phyloP scores from a whole-genome alignment of 2,113 vertebrate genomes.

The Casuarius casuarius region DNA sequence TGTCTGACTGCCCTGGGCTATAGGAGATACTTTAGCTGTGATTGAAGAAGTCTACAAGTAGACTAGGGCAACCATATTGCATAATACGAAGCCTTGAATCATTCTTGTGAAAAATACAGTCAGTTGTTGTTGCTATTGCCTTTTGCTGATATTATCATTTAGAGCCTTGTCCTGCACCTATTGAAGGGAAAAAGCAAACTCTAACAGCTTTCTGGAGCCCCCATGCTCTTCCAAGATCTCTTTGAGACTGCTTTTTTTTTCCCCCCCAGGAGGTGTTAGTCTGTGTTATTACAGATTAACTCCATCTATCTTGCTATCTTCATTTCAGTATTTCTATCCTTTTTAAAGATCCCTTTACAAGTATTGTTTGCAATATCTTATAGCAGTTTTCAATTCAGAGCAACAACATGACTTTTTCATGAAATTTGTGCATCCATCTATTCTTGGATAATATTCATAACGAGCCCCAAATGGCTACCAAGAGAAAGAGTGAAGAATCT shows the following conservation, averaged over 20 bases:
- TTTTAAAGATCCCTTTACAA: slow-evolving; percentile 4
- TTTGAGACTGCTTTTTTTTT: neutral
- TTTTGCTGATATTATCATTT: neutral
- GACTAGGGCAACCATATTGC: neutral
- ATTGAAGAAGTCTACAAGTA: neutral
- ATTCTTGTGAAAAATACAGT: neutral
- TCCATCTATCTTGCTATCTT: slow-evolving; percentile 13
- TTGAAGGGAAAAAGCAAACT: slow-evolving; percentile 36
- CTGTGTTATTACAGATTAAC: neutral
- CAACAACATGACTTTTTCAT: neutral
- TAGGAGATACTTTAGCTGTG: neutral
- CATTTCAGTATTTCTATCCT: slow-evolving; percentile 3
- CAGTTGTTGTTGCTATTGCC: neutral
- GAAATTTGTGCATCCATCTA: neutral
- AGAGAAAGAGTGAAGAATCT: slow-evolving; percentile 15
- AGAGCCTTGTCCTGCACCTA: neutral
- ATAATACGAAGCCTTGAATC: neutral
- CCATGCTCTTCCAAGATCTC: neutral
- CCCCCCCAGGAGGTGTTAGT: neutral
- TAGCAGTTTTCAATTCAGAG: slow-evolving; percentile 1
- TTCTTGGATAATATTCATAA: slow-evolving; percentile 27
- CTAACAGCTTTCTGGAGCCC: neutral
- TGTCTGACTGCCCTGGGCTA: neutral
- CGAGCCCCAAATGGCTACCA: neutral
- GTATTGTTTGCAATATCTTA: neutral